These are phyloP conservation scores for Drosophila grimshawi DNA, from an alignment of 1,140 invertebrate genomes.

Conservation along the genomic window DNA sequence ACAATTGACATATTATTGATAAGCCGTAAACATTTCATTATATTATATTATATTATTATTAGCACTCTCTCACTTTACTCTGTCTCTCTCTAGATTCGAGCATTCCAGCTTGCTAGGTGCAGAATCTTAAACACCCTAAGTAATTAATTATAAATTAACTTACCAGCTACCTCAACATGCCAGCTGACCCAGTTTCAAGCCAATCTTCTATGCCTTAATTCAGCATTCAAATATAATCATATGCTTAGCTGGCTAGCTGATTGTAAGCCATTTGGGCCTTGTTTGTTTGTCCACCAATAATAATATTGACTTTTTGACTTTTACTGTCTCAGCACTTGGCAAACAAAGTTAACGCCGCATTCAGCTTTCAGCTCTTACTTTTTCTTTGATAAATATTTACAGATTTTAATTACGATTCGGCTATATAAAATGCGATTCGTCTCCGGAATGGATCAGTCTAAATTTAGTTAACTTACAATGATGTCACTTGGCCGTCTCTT, in stretches of 20 bases:
- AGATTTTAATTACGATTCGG: neutral
- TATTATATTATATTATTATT: too few species aligned
- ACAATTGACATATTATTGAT: too few species aligned
- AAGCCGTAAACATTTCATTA: too few species aligned
- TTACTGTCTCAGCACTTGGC: conserved; percentile 26
- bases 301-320: conserved; percentile 19
- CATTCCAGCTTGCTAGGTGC: too few species aligned
- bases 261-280: neutral
- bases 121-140: too few species aligned
- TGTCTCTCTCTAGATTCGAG: too few species aligned
- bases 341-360: conserved; percentile 25
- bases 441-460: neutral
- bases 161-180: too few species aligned
- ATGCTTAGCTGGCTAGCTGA: neutral
- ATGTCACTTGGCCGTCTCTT: conserved; percentile 20
- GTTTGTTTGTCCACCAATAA: conserved; percentile 11
- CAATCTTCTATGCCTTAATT: too few species aligned
- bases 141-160: too few species aligned
- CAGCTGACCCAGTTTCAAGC: too few species aligned
- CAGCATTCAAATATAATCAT: too few species aligned
- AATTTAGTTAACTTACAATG: conserved; percentile 29
- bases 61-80: too few species aligned
- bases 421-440: conserved; percentile 49
- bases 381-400: conserved; percentile 61
- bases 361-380: conserved; percentile 52